These are phyloP conservation scores for Leptocoma aspasia DNA, from an alignment of 2,113 vertebrate species.

Conservation along the genomic window DNA sequence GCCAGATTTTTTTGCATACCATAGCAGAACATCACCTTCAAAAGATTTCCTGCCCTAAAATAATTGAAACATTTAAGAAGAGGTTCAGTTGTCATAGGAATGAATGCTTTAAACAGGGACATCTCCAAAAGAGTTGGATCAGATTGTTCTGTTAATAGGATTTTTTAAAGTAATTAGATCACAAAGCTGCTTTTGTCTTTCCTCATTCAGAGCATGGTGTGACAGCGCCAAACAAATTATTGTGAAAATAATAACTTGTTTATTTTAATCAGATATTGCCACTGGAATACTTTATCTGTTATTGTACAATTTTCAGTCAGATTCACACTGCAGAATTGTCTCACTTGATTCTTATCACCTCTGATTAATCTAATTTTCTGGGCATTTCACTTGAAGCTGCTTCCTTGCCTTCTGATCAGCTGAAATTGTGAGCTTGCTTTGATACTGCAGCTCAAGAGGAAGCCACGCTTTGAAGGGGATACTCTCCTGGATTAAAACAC, in stretches of 20 bases:
- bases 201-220: slow-evolving; percentile 52
- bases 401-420: slow-evolving; percentile 1
- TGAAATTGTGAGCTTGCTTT: neutral
- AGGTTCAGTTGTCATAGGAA: slow-evolving; percentile 13
- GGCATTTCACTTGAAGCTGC: slow-evolving; percentile 4
- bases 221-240: slow-evolving; percentile 67
- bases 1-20: neutral
- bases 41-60: neutral
- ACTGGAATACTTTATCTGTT: slow-evolving; percentile 29
- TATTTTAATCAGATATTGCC: slow-evolving; percentile 68
- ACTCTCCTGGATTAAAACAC: neutral
- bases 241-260: slow-evolving; percentile 69
- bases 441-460: neutral
- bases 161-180: slow-evolving; percentile 67
- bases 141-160: slow-evolving; percentile 63
- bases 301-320: neutral
- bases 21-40: neutral
- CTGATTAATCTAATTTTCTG: slow-evolving; percentile 46
- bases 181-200: slow-evolving; percentile 64
- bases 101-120: slow-evolving; percentile 5
- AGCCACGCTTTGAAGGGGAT: neutral
- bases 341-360: slow-evolving; percentile 60
- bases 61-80: slow-evolving; percentile 9
- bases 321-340: slow-evolving; percentile 14
- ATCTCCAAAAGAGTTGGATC: slow-evolving; percentile 3